phyloP scores from a whole-genome alignment of 2,888 invertebrate species.

The Aphodius granarius region DNA sequence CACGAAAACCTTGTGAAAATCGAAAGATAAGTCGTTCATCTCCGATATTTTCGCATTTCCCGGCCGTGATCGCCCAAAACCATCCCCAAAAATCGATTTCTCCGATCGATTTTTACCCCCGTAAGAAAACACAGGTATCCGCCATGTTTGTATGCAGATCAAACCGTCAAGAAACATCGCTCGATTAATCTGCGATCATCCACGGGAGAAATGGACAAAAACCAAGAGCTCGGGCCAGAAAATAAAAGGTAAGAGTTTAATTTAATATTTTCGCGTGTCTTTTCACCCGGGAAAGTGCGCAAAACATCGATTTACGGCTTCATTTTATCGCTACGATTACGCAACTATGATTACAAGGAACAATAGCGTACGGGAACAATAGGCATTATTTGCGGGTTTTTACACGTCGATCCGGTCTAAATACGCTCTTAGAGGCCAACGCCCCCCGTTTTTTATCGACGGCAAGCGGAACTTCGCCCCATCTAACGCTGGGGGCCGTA shows the following conservation, averaged over 20 bases:
- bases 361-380: not conserved
- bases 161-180: not conserved
- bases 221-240: not conserved
- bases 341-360: too few relatives aligned
- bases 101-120: not conserved
- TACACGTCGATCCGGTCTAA: not conserved
- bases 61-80: not conserved
- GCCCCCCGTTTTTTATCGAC: slow-evolving; percentile 4
- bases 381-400: not conserved
- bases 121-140: not conserved
- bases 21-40: not conserved
- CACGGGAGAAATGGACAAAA: not conserved
- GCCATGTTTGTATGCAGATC: not conserved
- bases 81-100: not conserved
- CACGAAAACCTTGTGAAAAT: not conserved
- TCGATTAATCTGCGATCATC: not conserved
- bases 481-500: not conserved
- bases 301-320: not conserved
- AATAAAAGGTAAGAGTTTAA: not conserved
- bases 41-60: not conserved
- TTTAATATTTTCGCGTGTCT: not conserved
- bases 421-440: slow-evolving; percentile 10
- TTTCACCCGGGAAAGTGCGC: not conserved
- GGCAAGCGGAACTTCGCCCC: not conserved
- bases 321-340: not conserved